phyloP scores from a whole-genome alignment of 2,888 invertebrate species.

The Microctonus brassicae region DNA sequence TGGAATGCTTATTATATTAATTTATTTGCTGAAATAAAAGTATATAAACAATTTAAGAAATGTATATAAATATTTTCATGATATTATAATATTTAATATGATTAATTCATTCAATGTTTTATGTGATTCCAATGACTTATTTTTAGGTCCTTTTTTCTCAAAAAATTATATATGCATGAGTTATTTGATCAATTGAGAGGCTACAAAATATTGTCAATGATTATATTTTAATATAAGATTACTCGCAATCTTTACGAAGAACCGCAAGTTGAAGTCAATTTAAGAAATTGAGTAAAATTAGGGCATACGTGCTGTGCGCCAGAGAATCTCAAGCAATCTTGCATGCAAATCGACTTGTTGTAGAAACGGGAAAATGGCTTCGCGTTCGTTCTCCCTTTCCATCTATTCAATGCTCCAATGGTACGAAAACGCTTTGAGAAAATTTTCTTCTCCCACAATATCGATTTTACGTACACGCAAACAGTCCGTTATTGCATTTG shows the following conservation, averaged over 20 bases:
- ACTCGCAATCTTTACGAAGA: conserved; percentile 14
- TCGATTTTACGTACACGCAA: conserved; percentile 44
- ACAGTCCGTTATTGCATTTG: conserved; percentile 39
- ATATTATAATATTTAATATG: no score
- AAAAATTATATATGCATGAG: no score
- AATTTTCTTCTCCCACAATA: conserved; percentile 48
- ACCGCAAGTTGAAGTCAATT: conserved; percentile 43
- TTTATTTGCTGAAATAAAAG: no score
- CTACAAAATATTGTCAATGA: no score
- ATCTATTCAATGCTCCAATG: conserved; percentile 51
- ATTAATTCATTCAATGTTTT: no score
- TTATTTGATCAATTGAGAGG: no score
- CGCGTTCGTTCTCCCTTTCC: conserved; percentile 47
- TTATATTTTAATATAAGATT: not conserved
- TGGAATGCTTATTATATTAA: not conserved
- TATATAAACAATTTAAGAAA: no score
- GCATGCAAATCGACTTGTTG: conserved; percentile 55
- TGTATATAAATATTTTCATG: no score
- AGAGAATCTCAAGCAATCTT: conserved; percentile 53
- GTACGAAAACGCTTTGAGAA: conserved; percentile 43
- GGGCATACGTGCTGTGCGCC: conserved; percentile 51
- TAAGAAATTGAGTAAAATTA: conserved; percentile 51
- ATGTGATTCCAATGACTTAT: no score
- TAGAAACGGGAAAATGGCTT: conserved; percentile 34
- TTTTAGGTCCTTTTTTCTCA: no score